phyloP scores from a whole-genome alignment of 2,888 invertebrate genomes.

The Azorinus chamasolen region DNA sequence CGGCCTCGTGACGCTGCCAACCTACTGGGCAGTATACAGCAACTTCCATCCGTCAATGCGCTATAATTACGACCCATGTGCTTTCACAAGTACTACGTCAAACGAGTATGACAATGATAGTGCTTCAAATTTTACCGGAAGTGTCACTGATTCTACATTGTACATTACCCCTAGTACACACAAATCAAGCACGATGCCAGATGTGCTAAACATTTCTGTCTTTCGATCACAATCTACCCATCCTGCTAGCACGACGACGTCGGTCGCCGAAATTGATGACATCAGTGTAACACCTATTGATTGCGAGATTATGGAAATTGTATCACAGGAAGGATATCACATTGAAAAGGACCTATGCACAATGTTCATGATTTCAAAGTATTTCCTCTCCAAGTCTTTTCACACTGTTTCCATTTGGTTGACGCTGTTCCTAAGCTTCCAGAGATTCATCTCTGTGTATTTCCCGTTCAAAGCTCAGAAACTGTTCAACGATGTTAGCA shows the following conservation, averaged over 20 bases:
- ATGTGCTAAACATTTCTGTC: no score
- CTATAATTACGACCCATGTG: neutral
- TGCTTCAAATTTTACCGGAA: no score
- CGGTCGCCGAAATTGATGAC: no score
- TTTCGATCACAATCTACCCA: no score
- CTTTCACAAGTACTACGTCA: no score
- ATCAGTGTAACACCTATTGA: no score
- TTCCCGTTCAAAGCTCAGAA: conserved; percentile 30
- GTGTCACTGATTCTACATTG: no score
- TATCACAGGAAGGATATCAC: neutral
- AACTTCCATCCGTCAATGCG: neutral
- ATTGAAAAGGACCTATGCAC: conserved; percentile 8
- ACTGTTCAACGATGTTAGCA: conserved; percentile 8
- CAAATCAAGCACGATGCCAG: no score
- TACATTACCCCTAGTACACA: no score
- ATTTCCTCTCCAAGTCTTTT: conserved; percentile 51
- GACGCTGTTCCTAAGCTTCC: conserved; percentile 59
- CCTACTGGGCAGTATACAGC: conserved; percentile 25
- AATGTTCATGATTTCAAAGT: conserved; percentile 48
- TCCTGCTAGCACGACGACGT: no score
- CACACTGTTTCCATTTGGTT: conserved; percentile 65
- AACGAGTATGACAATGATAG: no score
- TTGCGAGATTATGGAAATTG: neutral
- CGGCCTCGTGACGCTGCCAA: conserved; percentile 50
- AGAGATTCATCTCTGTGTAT: conserved; percentile 40